A percentile compares a stretch with the other conserved stretches of the same genome.
phyloP scores from a whole-genome alignment of 1,140 invertebrate species.

The Coptotermes formosanus region DNA sequence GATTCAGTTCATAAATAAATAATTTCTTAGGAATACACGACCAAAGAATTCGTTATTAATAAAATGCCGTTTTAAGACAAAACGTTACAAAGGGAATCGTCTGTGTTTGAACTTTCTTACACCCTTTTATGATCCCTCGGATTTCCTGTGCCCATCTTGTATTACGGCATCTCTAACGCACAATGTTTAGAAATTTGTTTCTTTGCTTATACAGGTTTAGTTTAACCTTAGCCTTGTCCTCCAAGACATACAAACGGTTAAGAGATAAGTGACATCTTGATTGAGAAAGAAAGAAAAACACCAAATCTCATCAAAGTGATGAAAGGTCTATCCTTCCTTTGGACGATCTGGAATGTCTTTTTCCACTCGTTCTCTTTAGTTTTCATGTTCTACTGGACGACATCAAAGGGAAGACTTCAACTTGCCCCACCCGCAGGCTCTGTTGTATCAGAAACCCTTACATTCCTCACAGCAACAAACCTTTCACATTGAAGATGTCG shows the following conservation, averaged over 20 bases:
- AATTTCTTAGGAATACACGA: too few species aligned
- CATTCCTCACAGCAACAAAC: not conserved
- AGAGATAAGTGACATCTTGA: not conserved
- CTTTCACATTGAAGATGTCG: not conserved
- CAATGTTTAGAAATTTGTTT: not conserved
- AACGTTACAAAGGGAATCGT: too few species aligned
- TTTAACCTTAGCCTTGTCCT: not conserved
- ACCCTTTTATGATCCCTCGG: too few species aligned
- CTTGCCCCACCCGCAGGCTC: not conserved
- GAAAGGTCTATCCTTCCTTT: not conserved
- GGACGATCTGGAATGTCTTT: not conserved
- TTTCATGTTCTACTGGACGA: not conserved
- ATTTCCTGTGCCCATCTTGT: too few species aligned
- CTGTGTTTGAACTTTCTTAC: too few species aligned
- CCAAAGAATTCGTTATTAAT: too few species aligned
- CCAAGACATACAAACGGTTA: not conserved
- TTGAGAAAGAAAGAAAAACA: not conserved
- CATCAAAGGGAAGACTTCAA: not conserved
- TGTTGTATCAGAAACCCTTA: not conserved
- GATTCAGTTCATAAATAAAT: too few species aligned
- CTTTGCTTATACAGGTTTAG: not conserved
- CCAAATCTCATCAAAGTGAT: constrained; percentile 7
- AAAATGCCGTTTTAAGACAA: too few species aligned
- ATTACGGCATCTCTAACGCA: too few species aligned
- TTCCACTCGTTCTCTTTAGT: not conserved